Conservation (phyloP, 2,797 vertebrate species). For the Labeo calbasu region DNA sequence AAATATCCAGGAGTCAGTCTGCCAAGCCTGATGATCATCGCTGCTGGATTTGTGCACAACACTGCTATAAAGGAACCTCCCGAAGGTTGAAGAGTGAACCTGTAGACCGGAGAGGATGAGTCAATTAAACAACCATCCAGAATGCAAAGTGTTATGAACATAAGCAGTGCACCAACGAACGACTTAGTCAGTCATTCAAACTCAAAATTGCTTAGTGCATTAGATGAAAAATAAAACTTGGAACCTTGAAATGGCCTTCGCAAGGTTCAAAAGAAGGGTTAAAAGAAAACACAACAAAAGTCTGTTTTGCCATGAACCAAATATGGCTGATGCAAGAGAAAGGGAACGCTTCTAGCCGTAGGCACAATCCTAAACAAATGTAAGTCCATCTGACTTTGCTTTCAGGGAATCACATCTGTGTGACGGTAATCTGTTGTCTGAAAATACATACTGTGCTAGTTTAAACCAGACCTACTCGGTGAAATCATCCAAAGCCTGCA, state of each 20-base stretch:
- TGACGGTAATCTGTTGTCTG: background rate
- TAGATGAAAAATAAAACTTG: background rate
- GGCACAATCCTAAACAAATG: conserved; percentile 54
- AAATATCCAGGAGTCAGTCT: conserved; percentile 93
- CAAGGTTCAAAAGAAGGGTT: background rate
- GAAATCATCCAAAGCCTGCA: conserved; percentile 6
- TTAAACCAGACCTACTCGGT: conserved; percentile 26
- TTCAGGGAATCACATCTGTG: background rate
- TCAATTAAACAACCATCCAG: background rate
- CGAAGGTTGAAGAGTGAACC: conserved; percentile 47
- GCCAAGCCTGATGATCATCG: conserved; percentile 88
- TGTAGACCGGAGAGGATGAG: conserved; percentile 40
- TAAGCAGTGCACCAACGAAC: background rate
- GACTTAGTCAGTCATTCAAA: background rate
- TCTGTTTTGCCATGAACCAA: conserved; percentile 15
- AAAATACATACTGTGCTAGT: conserved; percentile 58
- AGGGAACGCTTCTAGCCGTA: conserved; percentile 58
- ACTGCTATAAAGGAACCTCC: background rate
- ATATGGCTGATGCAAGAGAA: conserved; percentile 33
- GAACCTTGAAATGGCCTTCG: background rate
- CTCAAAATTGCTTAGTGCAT: background rate
- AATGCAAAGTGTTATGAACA: background rate
- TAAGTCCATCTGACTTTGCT: conserved; percentile 14
- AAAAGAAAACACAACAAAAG: background rate
- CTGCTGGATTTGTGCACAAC: conserved; percentile 38